These are phyloP conservation scores for Oasisia sp. DNA, from an alignment of 2,888 invertebrate species.

Conservation along the genomic window DNA sequence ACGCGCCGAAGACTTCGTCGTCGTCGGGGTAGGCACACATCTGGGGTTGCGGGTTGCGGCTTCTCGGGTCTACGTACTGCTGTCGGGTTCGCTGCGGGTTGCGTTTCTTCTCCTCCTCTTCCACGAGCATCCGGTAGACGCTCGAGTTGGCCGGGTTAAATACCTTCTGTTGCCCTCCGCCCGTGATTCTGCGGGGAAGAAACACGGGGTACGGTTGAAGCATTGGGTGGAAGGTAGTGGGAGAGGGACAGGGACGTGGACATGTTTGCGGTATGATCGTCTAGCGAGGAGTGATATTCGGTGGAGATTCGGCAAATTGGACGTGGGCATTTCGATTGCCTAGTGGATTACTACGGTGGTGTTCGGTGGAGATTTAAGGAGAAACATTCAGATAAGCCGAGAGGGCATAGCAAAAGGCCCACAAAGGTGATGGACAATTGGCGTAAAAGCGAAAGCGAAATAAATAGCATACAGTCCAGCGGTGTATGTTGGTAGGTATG, in stretches of 20 bases:
- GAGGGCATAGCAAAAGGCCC: not conserved
- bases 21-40: not conserved
- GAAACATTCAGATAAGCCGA: not conserved
- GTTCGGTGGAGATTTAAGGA: not conserved
- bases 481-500: not conserved
- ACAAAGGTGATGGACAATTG: not conserved
- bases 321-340: not conserved
- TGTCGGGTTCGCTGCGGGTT: not conserved
- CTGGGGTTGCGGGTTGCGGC: not conserved
- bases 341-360: not conserved
- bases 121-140: constrained; percentile 38
- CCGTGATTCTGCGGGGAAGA: constrained; percentile 13
- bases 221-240: not conserved
- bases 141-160: constrained; percentile 42
- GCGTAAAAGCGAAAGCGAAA: not conserved
- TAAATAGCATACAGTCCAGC: not conserved
- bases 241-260: not conserved
- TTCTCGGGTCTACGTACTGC: not conserved
- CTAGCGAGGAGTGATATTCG: not conserved
- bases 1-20: not conserved
- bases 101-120: constrained; percentile 38
- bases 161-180: constrained; percentile 33
- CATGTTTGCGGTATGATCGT: not conserved
- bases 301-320: not conserved
- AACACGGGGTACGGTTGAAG: constrained; percentile 3